These are phyloP conservation scores for Sycophaga agraensis DNA, from an alignment of 1,140 invertebrate species.

Conservation along the genomic window DNA sequence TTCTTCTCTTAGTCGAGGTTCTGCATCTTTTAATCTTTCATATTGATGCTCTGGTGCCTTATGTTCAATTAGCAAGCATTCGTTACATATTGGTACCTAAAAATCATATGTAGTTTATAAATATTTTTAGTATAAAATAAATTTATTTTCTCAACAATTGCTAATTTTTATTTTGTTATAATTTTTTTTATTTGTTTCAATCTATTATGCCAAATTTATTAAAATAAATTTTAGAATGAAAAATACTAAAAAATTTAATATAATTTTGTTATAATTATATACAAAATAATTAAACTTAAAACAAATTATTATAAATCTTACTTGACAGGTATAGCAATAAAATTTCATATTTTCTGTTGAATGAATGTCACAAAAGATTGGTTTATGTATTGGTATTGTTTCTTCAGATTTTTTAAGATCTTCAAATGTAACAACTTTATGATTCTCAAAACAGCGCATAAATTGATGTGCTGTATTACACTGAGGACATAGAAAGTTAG, in stretches of 20 bases:
- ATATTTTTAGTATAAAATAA: background rate
- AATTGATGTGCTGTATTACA: slow-evolving; percentile 92
- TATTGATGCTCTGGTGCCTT: slow-evolving; percentile 78
- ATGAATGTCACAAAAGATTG: slow-evolving; percentile 77
- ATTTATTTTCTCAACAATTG: background rate
- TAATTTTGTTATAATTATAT: background rate
- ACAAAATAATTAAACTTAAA: background rate
- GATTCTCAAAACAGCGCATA: slow-evolving; percentile 93
- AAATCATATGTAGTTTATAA: background rate
- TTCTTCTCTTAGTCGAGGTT: slow-evolving; percentile 73
- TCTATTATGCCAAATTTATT: too few species aligned
- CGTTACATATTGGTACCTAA: slow-evolving; percentile 73
- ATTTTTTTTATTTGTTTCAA: background rate
- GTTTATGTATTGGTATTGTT: slow-evolving; percentile 76
- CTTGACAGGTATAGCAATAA: slow-evolving; percentile 81
- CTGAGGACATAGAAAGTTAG: slow-evolving; percentile 88
- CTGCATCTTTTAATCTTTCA: slow-evolving; percentile 74
- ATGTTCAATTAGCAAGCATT: slow-evolving; percentile 78
- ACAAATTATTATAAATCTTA: slow-evolving; percentile 40
- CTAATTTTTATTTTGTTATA: background rate
- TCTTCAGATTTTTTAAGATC: slow-evolving; percentile 78
- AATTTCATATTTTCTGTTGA: slow-evolving; percentile 76
- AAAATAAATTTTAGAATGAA: background rate
- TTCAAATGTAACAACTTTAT: slow-evolving; percentile 84
- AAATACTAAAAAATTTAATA: background rate